phyloP scores from a whole-genome alignment of 2,888 invertebrate genomes.

The Ptychoptera albimana region DNA sequence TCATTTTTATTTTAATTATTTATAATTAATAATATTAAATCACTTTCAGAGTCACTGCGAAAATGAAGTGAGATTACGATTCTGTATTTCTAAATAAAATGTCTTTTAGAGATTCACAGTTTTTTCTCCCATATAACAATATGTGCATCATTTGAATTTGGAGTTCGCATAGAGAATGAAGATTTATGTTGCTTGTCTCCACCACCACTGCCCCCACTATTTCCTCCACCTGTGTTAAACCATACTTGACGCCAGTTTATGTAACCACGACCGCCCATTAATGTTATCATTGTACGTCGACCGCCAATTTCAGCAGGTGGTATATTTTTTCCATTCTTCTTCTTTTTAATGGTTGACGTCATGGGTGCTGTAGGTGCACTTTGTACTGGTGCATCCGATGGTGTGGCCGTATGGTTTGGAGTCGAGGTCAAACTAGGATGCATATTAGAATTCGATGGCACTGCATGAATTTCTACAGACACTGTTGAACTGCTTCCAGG shows the following conservation, averaged over 20 bases:
- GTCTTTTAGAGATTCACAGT: constrained; percentile 33
- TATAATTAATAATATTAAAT: too few relatives aligned
- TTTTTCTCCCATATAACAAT: constrained; percentile 84
- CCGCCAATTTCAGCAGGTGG: constrained; percentile 34
- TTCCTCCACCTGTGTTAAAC: constrained; percentile 30
- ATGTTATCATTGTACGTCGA: constrained; percentile 61
- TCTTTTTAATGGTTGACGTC: constrained; percentile 20
- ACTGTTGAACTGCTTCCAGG: constrained; percentile 25
- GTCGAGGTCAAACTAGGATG: constrained; percentile 12
- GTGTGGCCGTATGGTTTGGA: constrained; percentile 15
- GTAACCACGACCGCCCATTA: constrained; percentile 81
- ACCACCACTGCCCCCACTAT: constrained; percentile 13
- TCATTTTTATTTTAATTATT: too few relatives aligned
- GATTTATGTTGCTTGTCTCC: constrained; percentile 3
- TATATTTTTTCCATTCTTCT: constrained; percentile 24
- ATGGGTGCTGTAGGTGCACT: constrained; percentile 24
- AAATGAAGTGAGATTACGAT: too few relatives aligned
- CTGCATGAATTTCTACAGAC: constrained; percentile 21
- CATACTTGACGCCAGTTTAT: constrained; percentile 69
- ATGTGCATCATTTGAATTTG: constrained; percentile 73
- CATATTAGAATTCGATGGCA: background rate
- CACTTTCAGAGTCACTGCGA: too few relatives aligned
- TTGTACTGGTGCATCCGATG: constrained; percentile 6
- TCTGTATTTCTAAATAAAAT: too few relatives aligned
- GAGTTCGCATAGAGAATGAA: constrained; percentile 36